phyloP scores from a whole-genome alignment of 2,113 vertebrate species.

The Plotosus lineatus region DNA sequence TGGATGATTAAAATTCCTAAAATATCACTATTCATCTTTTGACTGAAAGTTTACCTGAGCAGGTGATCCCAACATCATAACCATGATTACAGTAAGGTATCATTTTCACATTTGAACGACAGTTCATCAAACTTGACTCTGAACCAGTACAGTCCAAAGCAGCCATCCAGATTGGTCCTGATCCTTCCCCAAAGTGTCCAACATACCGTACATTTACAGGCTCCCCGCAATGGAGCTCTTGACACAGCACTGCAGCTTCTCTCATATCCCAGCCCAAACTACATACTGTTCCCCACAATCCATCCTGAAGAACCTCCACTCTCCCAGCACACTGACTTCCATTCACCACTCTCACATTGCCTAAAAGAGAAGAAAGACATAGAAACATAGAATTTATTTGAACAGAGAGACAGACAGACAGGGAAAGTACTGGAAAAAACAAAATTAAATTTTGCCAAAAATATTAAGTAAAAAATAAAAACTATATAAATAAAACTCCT shows the following conservation, averaged over 20 bases:
- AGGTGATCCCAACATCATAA: background rate
- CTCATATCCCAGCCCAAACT: constrained; percentile 47
- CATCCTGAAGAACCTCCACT: constrained; percentile 36
- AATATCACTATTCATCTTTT: no score
- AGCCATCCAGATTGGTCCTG: constrained; percentile 14
- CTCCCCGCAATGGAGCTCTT: constrained; percentile 54
- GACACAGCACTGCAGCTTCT: constrained; percentile 53
- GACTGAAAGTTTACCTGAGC: constrained; percentile 34
- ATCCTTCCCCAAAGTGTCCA: constrained; percentile 6
- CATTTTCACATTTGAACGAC: background rate
- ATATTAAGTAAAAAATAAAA: no score
- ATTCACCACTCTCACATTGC: constrained; percentile 27
- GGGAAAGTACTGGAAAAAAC: no score
- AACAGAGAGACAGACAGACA: background rate
- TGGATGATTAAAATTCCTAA: no score
- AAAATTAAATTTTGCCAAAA: no score
- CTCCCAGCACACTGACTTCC: constrained; percentile 43
- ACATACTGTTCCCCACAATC: constrained; percentile 46
- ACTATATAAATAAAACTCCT: no score
- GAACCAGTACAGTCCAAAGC: background rate
- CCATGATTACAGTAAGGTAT: background rate
- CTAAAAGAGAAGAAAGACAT: background rate
- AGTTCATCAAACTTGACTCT: constrained; percentile 23
- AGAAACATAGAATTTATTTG: no score
- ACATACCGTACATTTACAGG: constrained; percentile 18